phyloP scores from a whole-genome alignment of 1,140 invertebrate species.

The Polyergus mexicanus region DNA sequence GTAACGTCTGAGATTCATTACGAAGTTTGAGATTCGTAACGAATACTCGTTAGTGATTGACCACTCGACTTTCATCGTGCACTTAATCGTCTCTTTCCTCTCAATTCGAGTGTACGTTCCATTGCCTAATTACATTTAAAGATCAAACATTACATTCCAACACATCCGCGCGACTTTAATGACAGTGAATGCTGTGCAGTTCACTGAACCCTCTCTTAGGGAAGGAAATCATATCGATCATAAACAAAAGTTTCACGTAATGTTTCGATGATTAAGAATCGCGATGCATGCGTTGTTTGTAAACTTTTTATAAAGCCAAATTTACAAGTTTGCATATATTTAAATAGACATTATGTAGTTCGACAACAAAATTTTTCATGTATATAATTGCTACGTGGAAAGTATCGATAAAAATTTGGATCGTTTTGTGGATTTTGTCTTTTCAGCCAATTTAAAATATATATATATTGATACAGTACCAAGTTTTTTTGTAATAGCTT shows the following conservation, averaged over 20 bases:
- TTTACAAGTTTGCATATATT: constrained; percentile 53
- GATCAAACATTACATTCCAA: constrained; percentile 14
- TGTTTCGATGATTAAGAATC: constrained; percentile 39
- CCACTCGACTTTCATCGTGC: constrained; percentile 3
- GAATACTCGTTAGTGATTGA: constrained; percentile 9
- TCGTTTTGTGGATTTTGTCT: constrained; percentile 46
- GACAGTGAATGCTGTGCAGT: background rate
- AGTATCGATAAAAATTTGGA: constrained; percentile 23
- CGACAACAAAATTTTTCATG: background rate
- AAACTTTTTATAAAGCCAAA: constrained; percentile 54
- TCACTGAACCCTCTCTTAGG: background rate
- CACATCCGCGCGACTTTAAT: constrained; percentile 11
- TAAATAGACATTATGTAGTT: constrained; percentile 13
- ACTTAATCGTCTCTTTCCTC: constrained; percentile 30
- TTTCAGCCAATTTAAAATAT: background rate
- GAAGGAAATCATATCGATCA: constrained; percentile 38
- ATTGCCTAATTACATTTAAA: constrained; percentile 53
- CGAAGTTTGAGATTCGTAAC: background rate
- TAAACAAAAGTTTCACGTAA: constrained; percentile 20
- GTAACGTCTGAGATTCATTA: constrained; percentile 5
- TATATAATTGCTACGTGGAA: constrained; percentile 9
- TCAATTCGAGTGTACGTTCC: background rate
- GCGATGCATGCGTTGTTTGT: constrained; percentile 33
- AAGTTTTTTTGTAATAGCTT: constrained; percentile 34
- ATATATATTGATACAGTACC: constrained; percentile 15